Conservation (phyloP, 2,113 vertebrate species). For the Morone saxatilis region DNA sequence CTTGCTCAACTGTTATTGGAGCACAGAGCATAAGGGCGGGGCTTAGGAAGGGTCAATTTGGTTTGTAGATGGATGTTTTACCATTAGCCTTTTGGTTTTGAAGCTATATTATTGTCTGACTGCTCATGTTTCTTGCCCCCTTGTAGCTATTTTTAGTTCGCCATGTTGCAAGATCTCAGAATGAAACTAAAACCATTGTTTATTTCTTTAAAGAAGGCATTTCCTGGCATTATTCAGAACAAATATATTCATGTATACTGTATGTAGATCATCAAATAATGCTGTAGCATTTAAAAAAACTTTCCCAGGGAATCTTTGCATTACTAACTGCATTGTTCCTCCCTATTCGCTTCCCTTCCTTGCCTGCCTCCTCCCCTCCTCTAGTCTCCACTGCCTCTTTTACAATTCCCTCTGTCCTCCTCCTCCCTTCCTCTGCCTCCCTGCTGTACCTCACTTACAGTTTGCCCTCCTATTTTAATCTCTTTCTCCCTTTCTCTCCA, state of each 20-base stretch:
- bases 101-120: background rate
- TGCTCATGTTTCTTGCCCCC: background rate
- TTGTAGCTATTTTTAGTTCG: background rate
- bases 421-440: background rate
- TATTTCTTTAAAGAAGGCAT: background rate
- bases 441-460: background rate
- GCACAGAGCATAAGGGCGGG: too few relatives aligned
- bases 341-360: background rate
- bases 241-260: background rate
- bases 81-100: background rate
- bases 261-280: background rate
- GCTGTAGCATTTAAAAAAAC: background rate
- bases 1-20: too few relatives aligned
- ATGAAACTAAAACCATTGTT: background rate
- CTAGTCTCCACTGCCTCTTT: background rate
- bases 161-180: background rate
- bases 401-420: conserved; percentile 18
- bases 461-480: conserved; percentile 12
- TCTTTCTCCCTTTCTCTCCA: background rate
- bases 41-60: too few relatives aligned
- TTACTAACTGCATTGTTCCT: background rate
- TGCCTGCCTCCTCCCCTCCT: background rate
- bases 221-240: background rate
- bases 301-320: background rate
- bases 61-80: too few relatives aligned